These are phyloP conservation scores for Scaptomyza flava DNA, from an alignment of 2,888 invertebrate species.

Conservation along the genomic window DNA sequence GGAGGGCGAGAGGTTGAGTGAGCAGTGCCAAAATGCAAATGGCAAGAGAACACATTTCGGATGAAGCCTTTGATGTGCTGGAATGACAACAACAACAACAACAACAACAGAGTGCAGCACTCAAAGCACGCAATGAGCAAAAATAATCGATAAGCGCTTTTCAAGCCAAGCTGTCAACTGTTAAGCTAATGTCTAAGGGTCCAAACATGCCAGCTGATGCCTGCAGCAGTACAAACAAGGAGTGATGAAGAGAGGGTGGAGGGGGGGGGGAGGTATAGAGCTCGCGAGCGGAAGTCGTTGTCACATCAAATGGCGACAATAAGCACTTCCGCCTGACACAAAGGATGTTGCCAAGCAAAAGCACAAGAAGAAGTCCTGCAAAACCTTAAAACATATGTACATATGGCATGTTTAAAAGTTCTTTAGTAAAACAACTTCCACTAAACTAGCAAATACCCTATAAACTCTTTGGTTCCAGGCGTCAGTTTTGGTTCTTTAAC, in stretches of 20 bases:
- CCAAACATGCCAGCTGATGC: slow-evolving; percentile 19
- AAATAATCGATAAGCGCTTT: slow-evolving; percentile 61
- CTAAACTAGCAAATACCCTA: slow-evolving; percentile 3
- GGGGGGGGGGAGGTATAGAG: neutral
- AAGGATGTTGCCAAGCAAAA: slow-evolving; percentile 52
- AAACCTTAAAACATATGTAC: slow-evolving; percentile 6
- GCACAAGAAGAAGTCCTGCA: neutral
- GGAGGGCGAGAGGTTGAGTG: slow-evolving; percentile 1
- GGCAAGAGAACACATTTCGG: slow-evolving; percentile 43
- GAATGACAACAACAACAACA: neutral
- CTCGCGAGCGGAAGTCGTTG: slow-evolving; percentile 70
- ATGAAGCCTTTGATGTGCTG: slow-evolving; percentile 70
- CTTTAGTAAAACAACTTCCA: neutral
- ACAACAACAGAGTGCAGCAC: slow-evolving; percentile 30
- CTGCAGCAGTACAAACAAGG: slow-evolving; percentile 1
- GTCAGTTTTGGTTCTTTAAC: no score
- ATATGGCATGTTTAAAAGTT: neutral
- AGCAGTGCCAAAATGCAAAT: slow-evolving; percentile 75
- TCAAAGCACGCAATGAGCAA: slow-evolving; percentile 55
- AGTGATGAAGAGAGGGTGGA: neutral
- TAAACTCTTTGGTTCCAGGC: neutral
- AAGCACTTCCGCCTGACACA: slow-evolving; percentile 67
- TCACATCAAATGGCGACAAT: slow-evolving; percentile 79
- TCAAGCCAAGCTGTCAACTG: slow-evolving; percentile 49
- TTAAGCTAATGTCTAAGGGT: slow-evolving; percentile 37